A percentile compares a stretch with the other conserved stretches of the same genome.
Conservation (phyloP, 2,113 vertebrate genomes). For the Xenopus borealis region DNA sequence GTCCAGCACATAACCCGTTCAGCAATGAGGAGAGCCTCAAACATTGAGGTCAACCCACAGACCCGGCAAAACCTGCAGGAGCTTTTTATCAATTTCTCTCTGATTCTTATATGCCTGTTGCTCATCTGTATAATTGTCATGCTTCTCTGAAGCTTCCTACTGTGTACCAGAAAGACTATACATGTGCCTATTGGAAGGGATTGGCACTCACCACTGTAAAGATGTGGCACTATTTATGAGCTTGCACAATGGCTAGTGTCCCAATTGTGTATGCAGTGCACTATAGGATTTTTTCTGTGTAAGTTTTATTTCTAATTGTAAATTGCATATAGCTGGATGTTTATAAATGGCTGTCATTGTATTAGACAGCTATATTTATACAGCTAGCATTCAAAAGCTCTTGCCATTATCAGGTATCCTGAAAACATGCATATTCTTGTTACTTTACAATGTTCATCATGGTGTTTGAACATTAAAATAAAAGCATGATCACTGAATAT, state of each 20-base stretch:
- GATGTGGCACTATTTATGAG: slow-evolving; percentile 6
- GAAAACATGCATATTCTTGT: neutral
- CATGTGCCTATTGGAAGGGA: slow-evolving; percentile 1
- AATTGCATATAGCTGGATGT: neutral
- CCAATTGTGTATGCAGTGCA: slow-evolving; percentile 5
- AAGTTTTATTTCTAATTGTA: neutral
- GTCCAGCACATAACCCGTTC: slow-evolving; percentile 94
- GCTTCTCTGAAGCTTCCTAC: slow-evolving; percentile 75
- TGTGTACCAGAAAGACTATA: slow-evolving; percentile 16
- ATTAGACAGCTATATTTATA: neutral
- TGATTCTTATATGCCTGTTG: slow-evolving; percentile 96
- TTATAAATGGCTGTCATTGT: neutral
- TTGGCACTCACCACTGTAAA: neutral
- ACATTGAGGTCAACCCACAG: slow-evolving; percentile 92
- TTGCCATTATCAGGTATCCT: neutral
- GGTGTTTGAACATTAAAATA: slow-evolving; percentile 5
- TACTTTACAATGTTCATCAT: neutral
- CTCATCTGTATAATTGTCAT: slow-evolving; percentile 97
- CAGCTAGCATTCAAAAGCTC: neutral
- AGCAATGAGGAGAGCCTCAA: slow-evolving; percentile 92
- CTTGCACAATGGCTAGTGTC: neutral
- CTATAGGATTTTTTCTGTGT: neutral
- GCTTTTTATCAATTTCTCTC: slow-evolving; percentile 96
- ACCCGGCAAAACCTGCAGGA: slow-evolving; percentile 92
- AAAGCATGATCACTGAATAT: neutral